phyloP scores from a whole-genome alignment of 2,797 vertebrate species.

The Paedocypris micromegethes region DNA sequence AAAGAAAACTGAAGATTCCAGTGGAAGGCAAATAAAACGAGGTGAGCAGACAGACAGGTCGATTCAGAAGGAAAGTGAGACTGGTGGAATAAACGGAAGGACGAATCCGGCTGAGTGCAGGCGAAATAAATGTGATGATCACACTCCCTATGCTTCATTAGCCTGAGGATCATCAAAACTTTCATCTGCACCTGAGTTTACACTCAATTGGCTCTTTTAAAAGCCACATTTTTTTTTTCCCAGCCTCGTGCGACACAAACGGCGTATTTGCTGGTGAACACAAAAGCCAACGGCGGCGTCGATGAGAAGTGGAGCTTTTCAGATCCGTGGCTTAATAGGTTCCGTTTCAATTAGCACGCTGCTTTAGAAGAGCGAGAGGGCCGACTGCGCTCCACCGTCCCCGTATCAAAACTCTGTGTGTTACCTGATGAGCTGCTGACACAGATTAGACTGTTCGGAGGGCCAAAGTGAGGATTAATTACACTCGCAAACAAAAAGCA shows the following conservation, averaged over 20 bases:
- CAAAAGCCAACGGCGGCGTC: neutral
- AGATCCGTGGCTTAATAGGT: neutral
- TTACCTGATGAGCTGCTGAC: constrained; percentile 34
- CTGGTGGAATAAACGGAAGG: constrained; percentile 27
- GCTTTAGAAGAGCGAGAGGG: no score
- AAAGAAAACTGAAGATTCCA: no score
- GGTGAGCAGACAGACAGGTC: neutral
- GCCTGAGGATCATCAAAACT: constrained; percentile 9
- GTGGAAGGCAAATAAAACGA: neutral
- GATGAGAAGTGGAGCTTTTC: neutral
- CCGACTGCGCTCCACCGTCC: no score
- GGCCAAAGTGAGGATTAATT: constrained; percentile 54
- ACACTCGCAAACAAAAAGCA: constrained; percentile 49
- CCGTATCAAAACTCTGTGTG: neutral
- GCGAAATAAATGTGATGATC: constrained; percentile 50
- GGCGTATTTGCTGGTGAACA: neutral
- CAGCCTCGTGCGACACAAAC: constrained; percentile 1
- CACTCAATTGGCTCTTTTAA: neutral
- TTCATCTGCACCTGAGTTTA: constrained; percentile 8
- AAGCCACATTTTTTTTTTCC: constrained; percentile 1
- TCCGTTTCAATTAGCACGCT: neutral
- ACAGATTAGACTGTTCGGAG: constrained; percentile 45
- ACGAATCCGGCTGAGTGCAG: constrained; percentile 33
- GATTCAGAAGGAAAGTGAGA: constrained; percentile 16
- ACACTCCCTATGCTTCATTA: constrained; percentile 42